Percentiles rank a stretch among this genome's conserved stretches.
Evolutionary conservation across 64 coral and sea anemone genomes (phyloP).

Genomic region (Hydrozoanthus tunicans): DNA sequence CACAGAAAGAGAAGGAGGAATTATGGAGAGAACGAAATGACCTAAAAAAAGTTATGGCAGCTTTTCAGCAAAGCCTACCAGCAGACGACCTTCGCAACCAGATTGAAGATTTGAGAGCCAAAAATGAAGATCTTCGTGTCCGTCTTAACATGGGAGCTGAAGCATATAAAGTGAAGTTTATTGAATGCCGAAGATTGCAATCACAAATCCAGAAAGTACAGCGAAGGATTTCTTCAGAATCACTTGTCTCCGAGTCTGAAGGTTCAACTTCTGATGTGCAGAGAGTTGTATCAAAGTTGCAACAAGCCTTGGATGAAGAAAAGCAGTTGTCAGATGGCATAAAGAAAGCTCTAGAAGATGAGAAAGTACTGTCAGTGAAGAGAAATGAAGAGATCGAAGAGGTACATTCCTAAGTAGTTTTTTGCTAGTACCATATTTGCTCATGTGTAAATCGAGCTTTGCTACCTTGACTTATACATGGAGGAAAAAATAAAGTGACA

Average conservation of each 20-base stretch:
- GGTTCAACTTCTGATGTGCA: slow-evolving; percentile 31
- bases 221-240: slow-evolving; percentile 49
- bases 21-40: slow-evolving; percentile 91
- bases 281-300: slow-evolving; percentile 43
- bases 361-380: slow-evolving; percentile 14
- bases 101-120: slow-evolving; percentile 85
- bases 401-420: not conserved
- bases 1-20: slow-evolving; percentile 82
- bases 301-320: slow-evolving; percentile 56
- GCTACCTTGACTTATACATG: not conserved
- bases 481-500: too few relatives aligned
- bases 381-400: slow-evolving; percentile 42
- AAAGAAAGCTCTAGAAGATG: slow-evolving; percentile 56
- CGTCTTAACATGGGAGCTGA: slow-evolving; percentile 96
- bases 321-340: slow-evolving; percentile 30
- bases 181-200: slow-evolving; percentile 81
- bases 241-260: slow-evolving; percentile 20
- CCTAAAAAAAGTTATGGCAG: slow-evolving; percentile 71
- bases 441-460: not conserved
- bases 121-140: slow-evolving; percentile 89
- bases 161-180: slow-evolving; percentile 92
- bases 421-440: not conserved
- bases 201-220: slow-evolving; percentile 73
- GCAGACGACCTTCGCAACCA: slow-evolving; percentile 82
- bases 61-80: slow-evolving; percentile 70